Conservation (phyloP, 2,113 vertebrate species). For the Empidonax alnorum region DNA sequence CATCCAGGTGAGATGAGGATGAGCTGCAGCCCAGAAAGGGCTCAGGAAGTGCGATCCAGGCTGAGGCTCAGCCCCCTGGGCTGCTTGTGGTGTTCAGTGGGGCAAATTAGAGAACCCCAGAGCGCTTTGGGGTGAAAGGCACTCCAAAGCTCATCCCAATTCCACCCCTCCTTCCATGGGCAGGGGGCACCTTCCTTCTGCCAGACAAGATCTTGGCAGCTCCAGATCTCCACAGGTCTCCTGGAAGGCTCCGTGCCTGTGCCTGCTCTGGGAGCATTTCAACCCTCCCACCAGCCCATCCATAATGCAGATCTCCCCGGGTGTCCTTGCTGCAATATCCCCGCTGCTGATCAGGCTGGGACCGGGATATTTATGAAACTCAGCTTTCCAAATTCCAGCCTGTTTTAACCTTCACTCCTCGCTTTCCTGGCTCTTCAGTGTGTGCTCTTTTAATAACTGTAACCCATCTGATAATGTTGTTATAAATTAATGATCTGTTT, state of each 20-base stretch:
- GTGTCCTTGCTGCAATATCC: not conserved
- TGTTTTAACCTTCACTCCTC: slow-evolving; percentile 2
- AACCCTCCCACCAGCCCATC: not conserved
- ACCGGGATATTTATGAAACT: not conserved
- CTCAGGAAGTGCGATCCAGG: not conserved
- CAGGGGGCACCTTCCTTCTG: not conserved
- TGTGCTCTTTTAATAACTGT: slow-evolving; percentile 66
- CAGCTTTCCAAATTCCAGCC: not conserved
- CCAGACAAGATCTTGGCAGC: not conserved
- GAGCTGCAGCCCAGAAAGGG: not conserved
- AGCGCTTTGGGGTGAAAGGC: not conserved
- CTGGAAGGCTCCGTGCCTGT: fast-evolving
- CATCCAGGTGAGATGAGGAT: not conserved
- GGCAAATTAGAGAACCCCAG: not conserved
- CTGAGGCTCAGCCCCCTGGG: not conserved
- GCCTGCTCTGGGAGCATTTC: not conserved
- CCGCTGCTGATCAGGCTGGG: not conserved
- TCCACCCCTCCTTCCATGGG: fast-evolving
- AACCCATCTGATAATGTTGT: slow-evolving; percentile 70
- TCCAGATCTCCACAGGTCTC: too few species aligned
- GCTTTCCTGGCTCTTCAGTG: not conserved
- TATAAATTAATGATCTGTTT: slow-evolving; percentile 75
- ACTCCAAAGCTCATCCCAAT: not conserved
- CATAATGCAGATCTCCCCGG: not conserved
- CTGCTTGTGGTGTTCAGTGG: not conserved